Percentiles rank a stretch among this genome's conserved stretches.
phyloP scores from a whole-genome alignment of 2,113 vertebrate species.

The Tupaia chinensis region DNA sequence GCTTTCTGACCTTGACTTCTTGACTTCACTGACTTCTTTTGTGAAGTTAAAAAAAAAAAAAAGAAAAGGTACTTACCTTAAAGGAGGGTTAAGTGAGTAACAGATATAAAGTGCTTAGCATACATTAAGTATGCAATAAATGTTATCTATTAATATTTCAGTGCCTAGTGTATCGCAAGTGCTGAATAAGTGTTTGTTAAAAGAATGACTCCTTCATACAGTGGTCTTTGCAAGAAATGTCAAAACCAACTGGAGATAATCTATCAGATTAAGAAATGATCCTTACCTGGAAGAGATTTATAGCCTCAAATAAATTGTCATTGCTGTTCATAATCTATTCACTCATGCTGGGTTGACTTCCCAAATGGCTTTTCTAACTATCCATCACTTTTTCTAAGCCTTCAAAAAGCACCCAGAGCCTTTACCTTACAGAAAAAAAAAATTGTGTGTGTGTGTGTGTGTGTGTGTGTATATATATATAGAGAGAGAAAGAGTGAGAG shows the following conservation, averaged over 20 bases:
- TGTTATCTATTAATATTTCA: slow-evolving; percentile 29
- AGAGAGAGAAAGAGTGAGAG: neutral
- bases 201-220: slow-evolving; percentile 33
- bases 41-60: slow-evolving; percentile 13
- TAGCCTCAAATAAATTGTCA: slow-evolving; percentile 17
- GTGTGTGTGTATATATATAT: no score
- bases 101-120: slow-evolving; percentile 9
- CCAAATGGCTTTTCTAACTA: slow-evolving; percentile 40
- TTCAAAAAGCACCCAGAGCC: neutral
- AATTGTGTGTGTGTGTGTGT: no score
- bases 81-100: neutral
- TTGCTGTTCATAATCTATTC: slow-evolving; percentile 34
- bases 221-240: neutral
- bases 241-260: slow-evolving; percentile 54
- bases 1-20: neutral
- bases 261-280: slow-evolving; percentile 47
- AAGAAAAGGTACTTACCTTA: neutral
- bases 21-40: slow-evolving; percentile 10
- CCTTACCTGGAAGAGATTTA: slow-evolving; percentile 57
- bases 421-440: neutral
- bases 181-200: slow-evolving; percentile 37
- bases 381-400: slow-evolving; percentile 44
- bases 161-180: neutral
- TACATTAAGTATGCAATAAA: slow-evolving; percentile 8
- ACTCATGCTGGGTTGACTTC: slow-evolving; percentile 19